These are phyloP conservation scores for Malacoctenus gilli DNA, from an alignment of 2,797 vertebrate species.

Conservation along the genomic window DNA sequence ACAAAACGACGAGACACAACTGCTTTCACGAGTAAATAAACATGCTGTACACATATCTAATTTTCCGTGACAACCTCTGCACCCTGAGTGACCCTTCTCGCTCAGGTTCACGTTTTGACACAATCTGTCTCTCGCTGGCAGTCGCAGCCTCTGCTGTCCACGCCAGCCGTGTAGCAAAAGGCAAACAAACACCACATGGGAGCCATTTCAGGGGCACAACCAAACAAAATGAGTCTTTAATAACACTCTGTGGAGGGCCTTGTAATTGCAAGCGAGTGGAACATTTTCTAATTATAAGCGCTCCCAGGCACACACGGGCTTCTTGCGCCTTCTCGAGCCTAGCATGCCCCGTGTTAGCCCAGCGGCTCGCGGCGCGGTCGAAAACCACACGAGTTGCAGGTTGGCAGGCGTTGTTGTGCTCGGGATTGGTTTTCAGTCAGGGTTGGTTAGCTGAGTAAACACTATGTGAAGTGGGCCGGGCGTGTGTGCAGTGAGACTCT, in stretches of 20 bases:
- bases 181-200: slow-evolving; percentile 62
- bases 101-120: slow-evolving; percentile 21
- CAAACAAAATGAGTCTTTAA: slow-evolving; percentile 60
- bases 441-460: slow-evolving; percentile 63
- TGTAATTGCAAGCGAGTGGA: slow-evolving; percentile 55
- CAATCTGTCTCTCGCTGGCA: slow-evolving; percentile 9
- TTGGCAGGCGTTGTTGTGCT: slow-evolving; percentile 34
- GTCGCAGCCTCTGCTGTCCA: slow-evolving; percentile 14
- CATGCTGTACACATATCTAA: neutral
- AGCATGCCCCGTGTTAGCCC: slow-evolving; percentile 31
- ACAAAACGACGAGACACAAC: neutral
- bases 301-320: slow-evolving; percentile 24
- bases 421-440: slow-evolving; percentile 37
- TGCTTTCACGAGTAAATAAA: neutral
- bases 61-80: slow-evolving; percentile 26
- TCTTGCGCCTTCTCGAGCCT: slow-evolving; percentile 32
- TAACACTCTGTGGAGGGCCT: slow-evolving; percentile 55
- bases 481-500: slow-evolving; percentile 29
- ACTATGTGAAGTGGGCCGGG: slow-evolving; percentile 51
- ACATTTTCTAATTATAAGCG: slow-evolving; percentile 64
- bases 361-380: slow-evolving; percentile 23
- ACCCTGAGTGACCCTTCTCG: slow-evolving; percentile 11
- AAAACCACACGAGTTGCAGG: slow-evolving; percentile 64
- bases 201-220: slow-evolving; percentile 52
- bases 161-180: slow-evolving; percentile 16